Percentiles rank a stretch among this genome's conserved stretches.
phyloP scores from a whole-genome alignment of 2,113 vertebrate species.

The Hyla sarda region DNA sequence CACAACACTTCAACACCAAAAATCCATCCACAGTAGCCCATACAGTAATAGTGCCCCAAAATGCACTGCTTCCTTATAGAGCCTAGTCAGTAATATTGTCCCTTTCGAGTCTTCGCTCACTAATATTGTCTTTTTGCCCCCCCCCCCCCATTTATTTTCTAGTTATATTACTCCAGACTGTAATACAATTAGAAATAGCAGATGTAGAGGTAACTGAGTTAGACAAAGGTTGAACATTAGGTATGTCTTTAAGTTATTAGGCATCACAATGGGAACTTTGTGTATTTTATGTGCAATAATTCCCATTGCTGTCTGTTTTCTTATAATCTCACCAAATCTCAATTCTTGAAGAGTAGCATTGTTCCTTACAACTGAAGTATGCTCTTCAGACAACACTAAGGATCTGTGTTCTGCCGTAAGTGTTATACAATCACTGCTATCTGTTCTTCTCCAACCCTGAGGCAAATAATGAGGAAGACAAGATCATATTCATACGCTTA shows the following conservation, averaged over 20 bases:
- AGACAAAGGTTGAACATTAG: conserved; percentile 18
- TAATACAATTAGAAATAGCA: conserved; percentile 36
- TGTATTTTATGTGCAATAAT: background rate
- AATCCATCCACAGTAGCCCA: too few relatives aligned
- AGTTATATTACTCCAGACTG: conserved; percentile 6
- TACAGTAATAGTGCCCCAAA: too few relatives aligned
- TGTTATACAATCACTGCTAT: background rate
- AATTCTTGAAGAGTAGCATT: background rate
- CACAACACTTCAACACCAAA: too few relatives aligned
- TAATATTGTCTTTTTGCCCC: background rate
- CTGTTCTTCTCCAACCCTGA: background rate
- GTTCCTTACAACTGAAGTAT: background rate
- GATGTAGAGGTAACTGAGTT: conserved; percentile 33
- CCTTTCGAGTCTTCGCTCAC: too few relatives aligned
- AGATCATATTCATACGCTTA: background rate
- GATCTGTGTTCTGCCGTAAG: background rate
- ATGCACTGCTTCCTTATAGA: too few relatives aligned
- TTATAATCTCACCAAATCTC: background rate
- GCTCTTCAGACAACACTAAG: background rate
- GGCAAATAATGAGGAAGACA: background rate
- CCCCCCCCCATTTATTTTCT: background rate
- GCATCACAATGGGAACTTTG: background rate
- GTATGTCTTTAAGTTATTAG: conserved; percentile 19
- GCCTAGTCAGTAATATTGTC: too few relatives aligned
- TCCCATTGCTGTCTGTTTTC: background rate